Evolutionary conservation across 2,888 invertebrate genomes (phyloP), one percentile per base, ranked within the genome.

Genomic region (Sacculina carcini): DNA sequence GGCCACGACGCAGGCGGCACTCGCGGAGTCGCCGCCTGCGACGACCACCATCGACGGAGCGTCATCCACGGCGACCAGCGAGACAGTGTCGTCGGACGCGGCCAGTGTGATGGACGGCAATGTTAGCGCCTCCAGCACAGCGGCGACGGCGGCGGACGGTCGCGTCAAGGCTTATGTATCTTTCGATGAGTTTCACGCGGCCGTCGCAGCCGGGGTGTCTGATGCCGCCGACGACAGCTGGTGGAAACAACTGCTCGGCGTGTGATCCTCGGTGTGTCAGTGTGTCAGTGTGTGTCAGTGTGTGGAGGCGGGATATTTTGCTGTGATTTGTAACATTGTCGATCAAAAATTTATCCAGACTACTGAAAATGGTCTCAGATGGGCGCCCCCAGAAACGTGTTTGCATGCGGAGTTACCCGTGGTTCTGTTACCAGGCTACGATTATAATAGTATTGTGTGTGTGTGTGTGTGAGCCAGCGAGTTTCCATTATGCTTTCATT

Each of bases 81-180:
- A 38, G 49, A 50, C 42, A 12, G 65, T 64, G 34, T 61, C 63
- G 5, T 63, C 62, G 44, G 63, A 66, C 5, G 60, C 64, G 5
- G 53, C n/a, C n/a, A n/a, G n/a, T n/a, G 51, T 32, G 26, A 42
- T 14, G 71, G 73, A 58, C 64, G 64, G n/a, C 16, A 29, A 2
- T 64, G 61, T 28, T 10, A 44, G 28, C 28, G 29, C 26, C 28
- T 16, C 28, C 2, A 28, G 29, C 44, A 19, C 44, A 51, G 58
- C 69, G 58, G 66, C 67, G 2, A 64, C 73, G 2, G 77, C 79
- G 59, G 73, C 71, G 57, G 76, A 80, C 60, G 73, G 75, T 23
- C 73, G 73, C 60, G 78, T 87, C 3, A 74, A 74, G 51, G 73
- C 83, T 0, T 87, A 89, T 62, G 84, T 89, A 0, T 79, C 84